Evolutionary conservation across 2,888 invertebrate genomes (phyloP).

Genomic region (Ormyrus nitidulus): DNA sequence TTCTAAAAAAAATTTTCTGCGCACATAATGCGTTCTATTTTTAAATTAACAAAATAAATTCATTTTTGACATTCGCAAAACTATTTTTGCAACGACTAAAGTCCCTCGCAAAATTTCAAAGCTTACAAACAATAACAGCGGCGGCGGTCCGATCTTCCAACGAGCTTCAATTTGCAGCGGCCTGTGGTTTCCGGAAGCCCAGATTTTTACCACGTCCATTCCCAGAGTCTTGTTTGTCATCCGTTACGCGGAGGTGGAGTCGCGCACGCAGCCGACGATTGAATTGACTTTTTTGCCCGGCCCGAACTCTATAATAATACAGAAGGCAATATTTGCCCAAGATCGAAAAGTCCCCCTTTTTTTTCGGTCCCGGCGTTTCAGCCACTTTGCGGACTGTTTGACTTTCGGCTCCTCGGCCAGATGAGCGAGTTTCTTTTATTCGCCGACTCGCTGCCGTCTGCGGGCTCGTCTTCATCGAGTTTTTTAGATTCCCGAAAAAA

Average conservation of each 20-base stretch:
- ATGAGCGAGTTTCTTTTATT: not conserved
- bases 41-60: too few species aligned
- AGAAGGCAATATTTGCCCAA: constrained; percentile 51
- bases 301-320: constrained; percentile 45
- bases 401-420: constrained; percentile 9
- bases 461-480: too few species aligned
- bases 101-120: too few species aligned
- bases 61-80: not conserved
- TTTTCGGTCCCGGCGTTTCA: constrained; percentile 1
- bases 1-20: too few species aligned
- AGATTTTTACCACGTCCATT: constrained; percentile 30
- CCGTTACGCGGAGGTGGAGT: constrained; percentile 19
- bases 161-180: constrained; percentile 35
- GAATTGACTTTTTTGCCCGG: constrained; percentile 40
- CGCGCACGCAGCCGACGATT: constrained; percentile 22
- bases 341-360: constrained; percentile 40
- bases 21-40: too few species aligned
- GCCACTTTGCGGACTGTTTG: constrained; percentile 26
- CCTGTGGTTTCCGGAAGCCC: constrained; percentile 52
- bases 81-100: constrained; percentile 1
- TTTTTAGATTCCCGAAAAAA: too few species aligned
- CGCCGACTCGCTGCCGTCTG: not conserved
- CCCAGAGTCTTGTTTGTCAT: constrained; percentile 54
- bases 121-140: not conserved
- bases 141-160: constrained; percentile 5